Conservation (phyloP, 2,888 invertebrate species). For the Oscheius myriophilus region DNA sequence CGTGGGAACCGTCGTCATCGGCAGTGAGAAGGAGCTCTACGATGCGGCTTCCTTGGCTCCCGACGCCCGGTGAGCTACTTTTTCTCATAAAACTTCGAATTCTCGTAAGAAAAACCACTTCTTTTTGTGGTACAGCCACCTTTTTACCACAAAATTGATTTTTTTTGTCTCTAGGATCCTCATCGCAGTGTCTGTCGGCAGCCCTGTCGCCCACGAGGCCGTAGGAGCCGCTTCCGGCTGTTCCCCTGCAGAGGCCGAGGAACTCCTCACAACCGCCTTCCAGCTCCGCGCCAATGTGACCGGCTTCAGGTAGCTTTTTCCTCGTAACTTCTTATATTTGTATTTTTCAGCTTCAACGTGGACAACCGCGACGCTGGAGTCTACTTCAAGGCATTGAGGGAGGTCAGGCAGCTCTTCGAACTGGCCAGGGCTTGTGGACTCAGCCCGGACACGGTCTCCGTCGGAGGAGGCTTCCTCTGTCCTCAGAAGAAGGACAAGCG, state of each 20-base stretch:
- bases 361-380: constrained; percentile 18
- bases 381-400: constrained; percentile 78
- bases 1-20: constrained; percentile 61
- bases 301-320: constrained; percentile 70
- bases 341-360: constrained; percentile 33
- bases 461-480: constrained; percentile 89
- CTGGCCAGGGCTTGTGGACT: constrained; percentile 79
- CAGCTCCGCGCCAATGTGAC: constrained; percentile 52
- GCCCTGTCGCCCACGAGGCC: constrained; percentile 18
- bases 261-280: constrained; percentile 57
- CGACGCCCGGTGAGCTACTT: constrained; percentile 32
- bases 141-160: no score
- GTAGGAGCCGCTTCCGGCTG: constrained; percentile 61
- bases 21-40: constrained; percentile 60
- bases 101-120: no score
- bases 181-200: constrained; percentile 32
- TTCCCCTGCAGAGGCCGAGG: constrained; percentile 59
- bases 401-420: constrained; percentile 81
- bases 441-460: constrained; percentile 78
- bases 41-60: constrained; percentile 47
- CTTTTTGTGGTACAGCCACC: no score
- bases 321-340: constrained; percentile 25
- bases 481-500: constrained; percentile 3
- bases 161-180: constrained; percentile 30
- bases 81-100: no score